Evolutionary conservation across 2,888 invertebrate genomes (phyloP), one percentile per base, ranked within the genome.

Genomic region (Pasiphila rectangulata): DNA sequence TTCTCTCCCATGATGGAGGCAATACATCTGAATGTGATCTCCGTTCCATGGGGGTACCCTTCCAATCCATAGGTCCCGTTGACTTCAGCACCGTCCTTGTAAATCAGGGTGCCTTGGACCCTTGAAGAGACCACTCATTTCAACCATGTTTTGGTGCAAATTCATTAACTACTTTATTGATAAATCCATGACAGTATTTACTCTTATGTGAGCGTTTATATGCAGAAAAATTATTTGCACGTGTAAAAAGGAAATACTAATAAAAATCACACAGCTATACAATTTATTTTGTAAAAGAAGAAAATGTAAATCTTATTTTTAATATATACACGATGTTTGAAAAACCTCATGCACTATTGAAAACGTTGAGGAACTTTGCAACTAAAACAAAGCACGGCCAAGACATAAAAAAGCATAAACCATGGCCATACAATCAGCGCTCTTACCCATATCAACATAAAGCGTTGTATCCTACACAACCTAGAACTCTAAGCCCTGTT

Each of bases 1-100:
- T 93, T 93, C 79, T 95, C 95, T 0, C 94, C 94, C 86, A 94
- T 94, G 29, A 94, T 93, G 54, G 93, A 94, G 1, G 94, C 93
- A 57, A 95, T 94, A 72, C 96, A 96, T 63, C 94, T 92, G 76
- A 95, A 96, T 3, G 93, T 94, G 38, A 96, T 94, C 79, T 95
- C 94, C 0, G 95, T 94, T 0, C 95, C 94, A 63, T 95, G 94
- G 2, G 95, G 94, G 69, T 94, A 95, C 3, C 91, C 91, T 41
- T 92, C 92, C 56, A 93, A 73, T 2, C 86, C 90, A n/a, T 91
- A 81, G 1, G 92, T 91, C 3, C 92, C 91, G 35, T 92, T 91
- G 0, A 94, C 77, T 15, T 92, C 92, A 19, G 92, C 90, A 0
- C 94, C 94, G 64, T 95, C 94, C 49, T 93, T 91, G 67, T 94